A percentile compares a stretch with the other conserved stretches of the same genome.
Evolutionary conservation across 2,113 vertebrate species (phyloP).

Genomic region (Lasiurus borealis): DNA sequence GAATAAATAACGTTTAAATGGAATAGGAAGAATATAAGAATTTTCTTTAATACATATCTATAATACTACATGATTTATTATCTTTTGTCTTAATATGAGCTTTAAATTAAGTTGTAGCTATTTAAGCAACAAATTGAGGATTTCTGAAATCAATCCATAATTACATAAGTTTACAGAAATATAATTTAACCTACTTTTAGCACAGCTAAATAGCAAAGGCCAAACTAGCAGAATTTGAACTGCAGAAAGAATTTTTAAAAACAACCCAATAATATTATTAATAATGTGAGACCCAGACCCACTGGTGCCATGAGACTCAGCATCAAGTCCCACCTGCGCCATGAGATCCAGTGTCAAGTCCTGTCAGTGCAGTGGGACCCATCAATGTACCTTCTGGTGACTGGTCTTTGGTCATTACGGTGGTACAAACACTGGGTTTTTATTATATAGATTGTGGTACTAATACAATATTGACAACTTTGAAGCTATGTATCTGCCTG

Average conservation of each 20-base stretch:
- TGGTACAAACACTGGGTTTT: no score
- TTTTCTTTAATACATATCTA: neutral
- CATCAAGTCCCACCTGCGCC: no score
- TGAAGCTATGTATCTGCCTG: neutral
- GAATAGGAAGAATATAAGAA: neutral
- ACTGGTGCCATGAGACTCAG: no score
- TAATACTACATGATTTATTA: neutral
- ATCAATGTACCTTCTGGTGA: no score
- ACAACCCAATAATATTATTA: neutral
- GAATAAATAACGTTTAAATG: conserved; percentile 47
- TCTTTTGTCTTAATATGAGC: neutral
- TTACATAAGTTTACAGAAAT: neutral
- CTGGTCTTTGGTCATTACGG: no score
- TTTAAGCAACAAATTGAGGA: neutral
- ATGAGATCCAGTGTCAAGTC: no score
- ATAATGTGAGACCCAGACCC: neutral
- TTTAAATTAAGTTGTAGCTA: neutral
- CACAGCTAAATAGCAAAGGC: neutral
- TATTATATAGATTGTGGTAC: no score
- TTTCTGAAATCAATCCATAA: neutral
- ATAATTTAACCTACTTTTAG: neutral
- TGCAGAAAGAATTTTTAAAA: neutral
- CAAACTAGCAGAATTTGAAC: neutral
- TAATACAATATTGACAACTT: neutral
- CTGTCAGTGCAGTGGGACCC: no score